A percentile compares a stretch with the other conserved stretches of the same genome.
These are phyloP conservation scores for Acanthosepion pharaonis DNA, from an alignment of 2,888 invertebrate species.

Conservation along the genomic window DNA sequence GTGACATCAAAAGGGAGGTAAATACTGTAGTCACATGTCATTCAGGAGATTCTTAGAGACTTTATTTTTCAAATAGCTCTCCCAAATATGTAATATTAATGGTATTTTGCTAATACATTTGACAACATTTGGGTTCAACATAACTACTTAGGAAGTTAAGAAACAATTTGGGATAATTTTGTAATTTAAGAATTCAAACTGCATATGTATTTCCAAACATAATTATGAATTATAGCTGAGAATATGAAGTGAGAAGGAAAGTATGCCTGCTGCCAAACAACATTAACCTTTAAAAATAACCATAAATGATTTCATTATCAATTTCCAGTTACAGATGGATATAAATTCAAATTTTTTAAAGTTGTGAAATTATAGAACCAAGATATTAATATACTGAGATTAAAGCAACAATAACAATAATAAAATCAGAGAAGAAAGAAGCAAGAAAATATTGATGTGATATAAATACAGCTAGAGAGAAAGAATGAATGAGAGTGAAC, in stretches of 20 bases:
- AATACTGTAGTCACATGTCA: neutral
- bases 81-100: neutral
- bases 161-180: neutral
- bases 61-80: neutral
- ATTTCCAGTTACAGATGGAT: neutral
- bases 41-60: neutral
- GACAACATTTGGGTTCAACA: neutral
- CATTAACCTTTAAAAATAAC: constrained; percentile 3
- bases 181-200: neutral
- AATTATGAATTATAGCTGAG: neutral
- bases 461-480: neutral
- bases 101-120: neutral
- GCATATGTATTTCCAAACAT: neutral
- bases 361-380: neutral
- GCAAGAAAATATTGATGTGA: neutral
- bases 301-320: neutral
- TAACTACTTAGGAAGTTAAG: no score
- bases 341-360: neutral
- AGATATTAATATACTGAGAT: neutral
- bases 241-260: neutral
- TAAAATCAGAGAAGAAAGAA: neutral
- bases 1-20: neutral
- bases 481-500: neutral
- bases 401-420: neutral
- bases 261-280: neutral